Evolutionary conservation across 2,888 invertebrate species (phyloP).

Genomic region (Dysmachus trigonus): DNA sequence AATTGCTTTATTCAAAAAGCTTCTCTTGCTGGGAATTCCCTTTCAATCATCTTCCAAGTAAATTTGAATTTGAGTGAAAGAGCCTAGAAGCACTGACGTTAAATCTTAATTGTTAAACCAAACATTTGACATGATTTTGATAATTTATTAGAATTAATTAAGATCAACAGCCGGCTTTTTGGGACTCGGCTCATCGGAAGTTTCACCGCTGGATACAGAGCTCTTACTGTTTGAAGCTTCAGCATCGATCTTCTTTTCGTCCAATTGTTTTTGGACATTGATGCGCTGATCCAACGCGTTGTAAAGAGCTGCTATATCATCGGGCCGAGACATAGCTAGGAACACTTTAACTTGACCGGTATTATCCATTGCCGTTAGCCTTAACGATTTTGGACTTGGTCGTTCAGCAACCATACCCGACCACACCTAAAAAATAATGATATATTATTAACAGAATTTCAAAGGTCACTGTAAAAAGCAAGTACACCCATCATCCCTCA

Average conservation of each 20-base stretch:
- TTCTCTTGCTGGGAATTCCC: background rate
- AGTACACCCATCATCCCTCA: background rate
- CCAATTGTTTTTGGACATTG: slow-evolving; percentile 54
- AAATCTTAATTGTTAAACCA: background rate
- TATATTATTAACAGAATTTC: background rate
- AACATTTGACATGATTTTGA: background rate
- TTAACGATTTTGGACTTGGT: slow-evolving; percentile 85
- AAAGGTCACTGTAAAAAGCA: background rate
- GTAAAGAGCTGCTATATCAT: slow-evolving; percentile 74
- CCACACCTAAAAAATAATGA: slow-evolving; percentile 71
- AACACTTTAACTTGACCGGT: slow-evolving; percentile 86
- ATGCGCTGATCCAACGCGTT: slow-evolving; percentile 71
- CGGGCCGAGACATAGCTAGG: slow-evolving; percentile 78
- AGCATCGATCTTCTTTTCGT: slow-evolving; percentile 57
- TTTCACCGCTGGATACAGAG: slow-evolving; percentile 61
- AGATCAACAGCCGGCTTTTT: slow-evolving; percentile 57
- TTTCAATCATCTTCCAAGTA: background rate
- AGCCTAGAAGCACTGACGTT: background rate
- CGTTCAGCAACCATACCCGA: slow-evolving; percentile 90
- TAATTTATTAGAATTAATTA: slow-evolving; percentile 19
- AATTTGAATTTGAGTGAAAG: background rate
- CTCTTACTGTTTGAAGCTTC: slow-evolving; percentile 58
- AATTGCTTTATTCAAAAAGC: background rate
- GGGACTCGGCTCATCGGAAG: slow-evolving; percentile 57
- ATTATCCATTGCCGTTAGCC: slow-evolving; percentile 87